Conservation (phyloP, 2,888 invertebrate species). For the Chrysolina americana region DNA sequence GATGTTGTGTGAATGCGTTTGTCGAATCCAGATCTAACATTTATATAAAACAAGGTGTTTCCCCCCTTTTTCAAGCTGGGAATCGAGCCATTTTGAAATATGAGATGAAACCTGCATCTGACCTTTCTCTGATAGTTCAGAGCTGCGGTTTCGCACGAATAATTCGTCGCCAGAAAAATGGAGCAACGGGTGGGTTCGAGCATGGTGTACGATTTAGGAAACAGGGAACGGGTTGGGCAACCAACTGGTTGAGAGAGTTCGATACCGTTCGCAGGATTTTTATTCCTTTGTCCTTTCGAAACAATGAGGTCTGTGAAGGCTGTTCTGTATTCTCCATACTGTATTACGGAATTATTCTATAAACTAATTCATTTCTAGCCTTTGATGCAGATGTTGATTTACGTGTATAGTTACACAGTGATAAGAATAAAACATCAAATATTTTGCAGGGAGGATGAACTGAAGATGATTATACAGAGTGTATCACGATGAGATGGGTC, state of each 20-base stretch:
- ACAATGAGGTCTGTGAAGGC: no score
- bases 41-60: conserved; percentile 57
- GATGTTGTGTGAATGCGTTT: conserved; percentile 52
- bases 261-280: not conserved
- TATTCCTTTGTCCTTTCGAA: not conserved
- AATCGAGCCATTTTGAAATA: conserved; percentile 49
- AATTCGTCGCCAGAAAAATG: conserved; percentile 35
- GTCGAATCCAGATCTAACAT: conserved; percentile 52
- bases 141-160: conserved; percentile 34
- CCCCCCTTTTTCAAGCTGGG: conserved; percentile 54
- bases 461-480: no score
- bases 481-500: no score
- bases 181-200: conserved; percentile 16
- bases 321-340: no score
- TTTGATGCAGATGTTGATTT: no score
- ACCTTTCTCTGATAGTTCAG: conserved; percentile 58
- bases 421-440: no score
- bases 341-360: no score
- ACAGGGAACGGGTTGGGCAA: conserved; percentile 15
- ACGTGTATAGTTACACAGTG: no score
- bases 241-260: not conserved
- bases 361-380: no score
- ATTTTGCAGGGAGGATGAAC: no score
- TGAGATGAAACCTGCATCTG: conserved; percentile 54
- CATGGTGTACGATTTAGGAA: conserved; percentile 17